Conservation (phyloP, 2,113 vertebrate genomes). For the Periophthalmus modestus region DNA sequence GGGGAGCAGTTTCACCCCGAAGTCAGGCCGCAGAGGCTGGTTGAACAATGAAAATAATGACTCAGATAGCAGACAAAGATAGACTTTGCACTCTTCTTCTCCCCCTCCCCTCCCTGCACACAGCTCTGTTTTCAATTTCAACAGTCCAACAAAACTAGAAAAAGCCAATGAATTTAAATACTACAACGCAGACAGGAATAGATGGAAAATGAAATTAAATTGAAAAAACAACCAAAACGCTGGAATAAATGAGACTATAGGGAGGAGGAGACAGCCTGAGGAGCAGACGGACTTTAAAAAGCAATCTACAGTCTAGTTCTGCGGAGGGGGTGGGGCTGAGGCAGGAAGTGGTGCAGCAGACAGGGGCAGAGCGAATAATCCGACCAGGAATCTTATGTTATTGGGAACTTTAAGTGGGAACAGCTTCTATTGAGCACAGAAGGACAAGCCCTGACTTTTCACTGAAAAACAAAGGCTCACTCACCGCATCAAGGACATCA, state of each 20-base stretch:
- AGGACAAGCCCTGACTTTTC: slow-evolving; percentile 3
- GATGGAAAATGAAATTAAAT: not conserved
- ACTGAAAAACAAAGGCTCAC: not conserved
- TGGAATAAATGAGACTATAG: slow-evolving; percentile 11
- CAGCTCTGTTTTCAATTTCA: slow-evolving; percentile 42
- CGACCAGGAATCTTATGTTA: slow-evolving; percentile 43
- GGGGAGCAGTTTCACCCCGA: slow-evolving; percentile 55
- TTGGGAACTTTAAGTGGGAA: slow-evolving; percentile 27
- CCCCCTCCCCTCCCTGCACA: slow-evolving; percentile 21
- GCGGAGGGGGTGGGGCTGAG: slow-evolving; percentile 47
- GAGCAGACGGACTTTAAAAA: slow-evolving; percentile 61
- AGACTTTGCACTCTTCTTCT: slow-evolving; percentile 48
- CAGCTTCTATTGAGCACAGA: slow-evolving; percentile 9
- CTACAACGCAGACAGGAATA: not conserved
- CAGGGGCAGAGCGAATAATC: slow-evolving; percentile 53
- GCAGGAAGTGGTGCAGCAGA: slow-evolving; percentile 51
- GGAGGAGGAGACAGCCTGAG: slow-evolving; percentile 43
- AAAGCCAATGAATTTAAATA: slow-evolving; percentile 6
- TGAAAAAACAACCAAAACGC: not conserved
- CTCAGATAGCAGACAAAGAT: slow-evolving; percentile 68
- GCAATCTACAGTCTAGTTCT: slow-evolving; percentile 54
- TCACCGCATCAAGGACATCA: slow-evolving; percentile 33
- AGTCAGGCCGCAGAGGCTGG: slow-evolving; percentile 32
- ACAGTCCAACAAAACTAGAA: slow-evolving; percentile 27
- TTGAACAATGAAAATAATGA: slow-evolving; percentile 66